phyloP scores from a whole-genome alignment of 2,113 vertebrate genomes.

The Ellobius talpinus region DNA sequence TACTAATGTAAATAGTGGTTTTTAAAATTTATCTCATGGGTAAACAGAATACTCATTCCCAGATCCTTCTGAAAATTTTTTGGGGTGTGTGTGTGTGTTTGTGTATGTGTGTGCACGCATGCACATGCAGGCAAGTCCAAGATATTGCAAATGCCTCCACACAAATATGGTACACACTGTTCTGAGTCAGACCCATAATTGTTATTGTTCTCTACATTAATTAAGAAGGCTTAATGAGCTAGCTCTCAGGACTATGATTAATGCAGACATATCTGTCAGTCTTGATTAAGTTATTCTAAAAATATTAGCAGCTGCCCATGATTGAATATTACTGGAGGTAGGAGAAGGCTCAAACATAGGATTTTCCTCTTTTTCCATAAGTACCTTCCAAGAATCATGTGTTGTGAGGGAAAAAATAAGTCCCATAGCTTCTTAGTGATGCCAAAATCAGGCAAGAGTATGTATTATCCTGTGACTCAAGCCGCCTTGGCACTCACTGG shows the following conservation, averaged over 20 bases:
- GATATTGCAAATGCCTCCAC: neutral
- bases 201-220: conserved; percentile 58
- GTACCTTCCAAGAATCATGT: neutral
- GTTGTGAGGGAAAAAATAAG: neutral
- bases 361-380: conserved; percentile 42
- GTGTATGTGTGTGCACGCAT: neutral
- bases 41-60: neutral
- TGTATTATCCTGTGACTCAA: neutral
- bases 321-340: neutral
- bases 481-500: neutral
- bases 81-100: neutral
- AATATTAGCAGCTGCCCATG: neutral
- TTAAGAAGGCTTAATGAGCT: conserved; percentile 66
- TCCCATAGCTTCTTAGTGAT: neutral
- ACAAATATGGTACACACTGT: neutral
- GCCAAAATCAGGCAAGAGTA: neutral
- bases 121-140: neutral
- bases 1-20: neutral
- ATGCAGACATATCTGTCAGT: conserved; percentile 28
- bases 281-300: conserved; percentile 52
- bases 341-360: neutral
- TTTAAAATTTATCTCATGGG: neutral
- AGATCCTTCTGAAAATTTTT: neutral
- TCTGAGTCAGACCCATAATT: conserved; percentile 5
- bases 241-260: conserved; percentile 60